These are phyloP conservation scores for Strigamia maritima DNA, from an alignment of 2,888 invertebrate species.

Conservation along the genomic window DNA sequence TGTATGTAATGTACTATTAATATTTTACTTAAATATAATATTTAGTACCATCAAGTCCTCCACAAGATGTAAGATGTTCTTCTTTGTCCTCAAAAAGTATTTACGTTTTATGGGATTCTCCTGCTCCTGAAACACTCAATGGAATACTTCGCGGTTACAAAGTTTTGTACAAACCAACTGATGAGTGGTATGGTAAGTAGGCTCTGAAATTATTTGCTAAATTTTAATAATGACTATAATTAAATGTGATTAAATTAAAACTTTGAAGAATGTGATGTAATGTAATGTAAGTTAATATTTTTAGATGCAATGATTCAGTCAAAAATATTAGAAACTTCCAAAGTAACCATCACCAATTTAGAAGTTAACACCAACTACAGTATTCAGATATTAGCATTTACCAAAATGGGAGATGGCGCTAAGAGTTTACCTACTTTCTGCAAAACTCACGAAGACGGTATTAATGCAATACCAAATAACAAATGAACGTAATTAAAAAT, in stretches of 20 bases:
- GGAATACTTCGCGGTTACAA: slow-evolving; percentile 27
- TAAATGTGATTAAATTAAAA: too few species aligned
- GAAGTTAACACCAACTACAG: slow-evolving; percentile 85
- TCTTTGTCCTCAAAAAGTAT: too few species aligned
- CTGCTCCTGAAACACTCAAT: not conserved
- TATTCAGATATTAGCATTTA: too few species aligned
- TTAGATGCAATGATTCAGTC: not conserved
- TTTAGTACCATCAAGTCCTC: not conserved
- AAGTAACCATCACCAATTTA: slow-evolving; percentile 50
- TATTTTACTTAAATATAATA: not conserved
- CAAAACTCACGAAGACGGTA: slow-evolving; percentile 79
- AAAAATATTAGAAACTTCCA: not conserved
- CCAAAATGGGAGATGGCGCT: too few species aligned
- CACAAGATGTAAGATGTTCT: not conserved
- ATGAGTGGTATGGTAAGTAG: slow-evolving; percentile 36
- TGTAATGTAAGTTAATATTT: too few species aligned
- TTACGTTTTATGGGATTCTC: too few species aligned
- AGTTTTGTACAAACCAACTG: slow-evolving; percentile 22
- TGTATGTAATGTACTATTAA: not conserved
- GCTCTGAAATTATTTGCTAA: too few species aligned
- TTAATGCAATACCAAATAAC: not conserved
- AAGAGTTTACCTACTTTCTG: slow-evolving; percentile 74
- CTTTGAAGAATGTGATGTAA: too few species aligned
- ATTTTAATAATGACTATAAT: too few species aligned
- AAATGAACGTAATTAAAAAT: too few species aligned